These are phyloP conservation scores for Chironomus tepperi DNA, from an alignment of 1,140 invertebrate species.

Conservation along the genomic window DNA sequence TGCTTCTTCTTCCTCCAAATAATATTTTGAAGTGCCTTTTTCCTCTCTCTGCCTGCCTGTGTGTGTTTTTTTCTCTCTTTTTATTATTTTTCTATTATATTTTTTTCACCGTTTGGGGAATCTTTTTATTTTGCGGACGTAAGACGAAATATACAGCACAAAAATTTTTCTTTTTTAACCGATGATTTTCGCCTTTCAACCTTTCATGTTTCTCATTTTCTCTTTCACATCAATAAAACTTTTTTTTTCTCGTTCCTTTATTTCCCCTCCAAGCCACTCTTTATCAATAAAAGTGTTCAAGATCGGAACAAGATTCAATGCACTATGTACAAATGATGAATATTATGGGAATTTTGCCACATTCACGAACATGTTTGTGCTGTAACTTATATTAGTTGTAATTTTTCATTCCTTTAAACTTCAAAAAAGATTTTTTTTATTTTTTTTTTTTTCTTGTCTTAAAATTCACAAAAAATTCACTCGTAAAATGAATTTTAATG, in stretches of 20 bases:
- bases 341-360: slow-evolving; percentile 8
- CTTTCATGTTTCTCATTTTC: slow-evolving; percentile 6
- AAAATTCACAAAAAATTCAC: background rate
- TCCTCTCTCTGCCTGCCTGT: background rate
- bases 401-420: background rate
- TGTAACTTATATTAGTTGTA: background rate
- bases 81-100: too few species aligned
- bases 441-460: background rate
- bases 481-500: background rate
- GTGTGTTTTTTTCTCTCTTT: too few species aligned
- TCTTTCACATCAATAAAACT: background rate
- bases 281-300: background rate
- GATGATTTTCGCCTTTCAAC: slow-evolving; percentile 12
- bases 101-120: background rate
- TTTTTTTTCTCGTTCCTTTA: background rate
- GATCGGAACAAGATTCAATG: background rate
- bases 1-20: background rate
- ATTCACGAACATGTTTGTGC: slow-evolving; percentile 1
- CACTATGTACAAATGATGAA: background rate
- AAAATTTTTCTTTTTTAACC: background rate
- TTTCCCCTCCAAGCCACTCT: background rate
- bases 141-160: background rate
- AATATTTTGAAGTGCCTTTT: background rate
- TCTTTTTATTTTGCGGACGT: background rate
- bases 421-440: background rate